Percentiles rank a stretch among this genome's conserved stretches.
phyloP scores from a whole-genome alignment of 1,140 invertebrate genomes.

The Cydia splendana region DNA sequence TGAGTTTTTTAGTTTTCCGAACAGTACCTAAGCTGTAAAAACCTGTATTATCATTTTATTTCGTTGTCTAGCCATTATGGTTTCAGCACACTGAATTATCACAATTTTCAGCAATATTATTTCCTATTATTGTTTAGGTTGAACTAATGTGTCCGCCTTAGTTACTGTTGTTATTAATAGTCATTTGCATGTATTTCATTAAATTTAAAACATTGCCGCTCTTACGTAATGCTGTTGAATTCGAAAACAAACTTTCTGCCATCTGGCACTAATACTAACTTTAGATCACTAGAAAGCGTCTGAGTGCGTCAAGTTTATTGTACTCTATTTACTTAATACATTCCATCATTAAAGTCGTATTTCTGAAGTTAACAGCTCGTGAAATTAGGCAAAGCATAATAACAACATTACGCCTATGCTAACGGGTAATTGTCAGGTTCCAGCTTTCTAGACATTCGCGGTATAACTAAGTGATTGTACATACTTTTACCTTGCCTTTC shows the following conservation, averaged over 20 bases:
- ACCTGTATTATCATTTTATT: too few relatives aligned
- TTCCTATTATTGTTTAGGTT: too few relatives aligned
- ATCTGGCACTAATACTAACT: background rate
- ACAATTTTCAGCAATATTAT: too few relatives aligned
- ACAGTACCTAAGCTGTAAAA: too few relatives aligned
- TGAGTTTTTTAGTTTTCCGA: too few relatives aligned
- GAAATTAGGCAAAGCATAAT: conserved; percentile 12
- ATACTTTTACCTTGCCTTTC: conserved; percentile 3
- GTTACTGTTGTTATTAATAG: too few relatives aligned
- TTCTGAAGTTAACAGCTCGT: conserved; percentile 20
- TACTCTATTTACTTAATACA: conserved; percentile 16
- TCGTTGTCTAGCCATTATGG: too few relatives aligned
- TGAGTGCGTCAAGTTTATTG: background rate
- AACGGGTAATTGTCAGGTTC: background rate
- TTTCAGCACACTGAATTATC: too few relatives aligned
- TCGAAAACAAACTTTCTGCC: background rate
- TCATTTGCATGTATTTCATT: too few relatives aligned
- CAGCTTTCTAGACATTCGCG: conserved; percentile 15
- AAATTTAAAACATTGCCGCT: background rate
- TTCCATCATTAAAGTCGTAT: conserved; percentile 12
- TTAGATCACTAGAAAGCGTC: conserved; percentile 1
- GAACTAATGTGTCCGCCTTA: too few relatives aligned
- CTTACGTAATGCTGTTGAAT: background rate
- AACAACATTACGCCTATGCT: background rate
- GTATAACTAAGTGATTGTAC: conserved; percentile 8